These are phyloP conservation scores for Sprattus sprattus DNA, from an alignment of 2,113 vertebrate species.

Conservation along the genomic window DNA sequence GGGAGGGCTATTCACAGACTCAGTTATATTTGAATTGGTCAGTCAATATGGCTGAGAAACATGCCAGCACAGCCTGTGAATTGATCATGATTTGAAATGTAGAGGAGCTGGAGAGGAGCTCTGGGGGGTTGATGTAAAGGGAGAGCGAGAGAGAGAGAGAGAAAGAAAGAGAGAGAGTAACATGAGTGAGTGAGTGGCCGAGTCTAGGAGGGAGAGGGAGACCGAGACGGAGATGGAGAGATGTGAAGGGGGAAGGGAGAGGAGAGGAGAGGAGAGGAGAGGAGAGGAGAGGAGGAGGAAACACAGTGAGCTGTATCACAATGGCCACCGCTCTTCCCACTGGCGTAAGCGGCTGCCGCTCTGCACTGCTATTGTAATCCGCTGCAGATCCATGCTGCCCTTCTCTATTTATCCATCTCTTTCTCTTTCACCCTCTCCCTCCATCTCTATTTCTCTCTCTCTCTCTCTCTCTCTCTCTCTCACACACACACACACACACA, in stretches of 20 bases:
- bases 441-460: neutral
- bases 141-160: neutral
- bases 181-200: neutral
- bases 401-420: neutral
- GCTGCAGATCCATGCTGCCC: neutral
- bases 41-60: slow-evolving; percentile 28
- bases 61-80: slow-evolving; percentile 14
- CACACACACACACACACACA: no score
- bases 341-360: neutral
- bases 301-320: neutral
- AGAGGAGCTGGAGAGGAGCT: slow-evolving; percentile 32
- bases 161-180: neutral
- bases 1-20: neutral
- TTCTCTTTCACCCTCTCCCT: neutral
- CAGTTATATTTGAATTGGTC: slow-evolving; percentile 32
- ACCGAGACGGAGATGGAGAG: neutral
- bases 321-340: neutral
- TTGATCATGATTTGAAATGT: slow-evolving; percentile 47
- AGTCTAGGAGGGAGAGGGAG: neutral
- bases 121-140: neutral
- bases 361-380: neutral
- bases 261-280: neutral
- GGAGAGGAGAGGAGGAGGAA: neutral
- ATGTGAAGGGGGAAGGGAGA: neutral
- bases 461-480: neutral